Evolutionary conservation across 1,140 invertebrate genomes (phyloP).

Genomic region (Brachionus sp.): DNA sequence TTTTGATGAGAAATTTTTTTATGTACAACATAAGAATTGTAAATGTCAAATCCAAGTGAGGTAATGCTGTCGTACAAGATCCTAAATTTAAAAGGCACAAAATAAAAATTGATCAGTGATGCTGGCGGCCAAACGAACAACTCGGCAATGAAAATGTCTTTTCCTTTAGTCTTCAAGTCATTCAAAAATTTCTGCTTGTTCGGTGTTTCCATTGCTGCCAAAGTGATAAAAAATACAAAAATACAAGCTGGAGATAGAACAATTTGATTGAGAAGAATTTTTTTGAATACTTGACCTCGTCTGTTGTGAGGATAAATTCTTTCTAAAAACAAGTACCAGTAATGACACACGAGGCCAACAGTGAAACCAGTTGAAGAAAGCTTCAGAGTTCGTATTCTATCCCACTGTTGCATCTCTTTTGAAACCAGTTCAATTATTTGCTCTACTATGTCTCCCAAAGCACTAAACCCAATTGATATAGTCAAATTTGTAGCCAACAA

Average conservation of each 20-base stretch:
- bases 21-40: constrained; percentile 73
- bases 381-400: constrained; percentile 59
- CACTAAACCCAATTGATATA: constrained; percentile 6
- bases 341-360: constrained; percentile 76
- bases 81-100: constrained; percentile 75
- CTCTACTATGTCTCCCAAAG: not conserved
- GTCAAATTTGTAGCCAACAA: constrained; percentile 9
- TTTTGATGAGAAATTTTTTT: not conserved
- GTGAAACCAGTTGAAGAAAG: constrained; percentile 63
- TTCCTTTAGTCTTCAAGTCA: constrained; percentile 74
- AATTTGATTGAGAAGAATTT: constrained; percentile 80
- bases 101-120: constrained; percentile 81
- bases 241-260: constrained; percentile 81
- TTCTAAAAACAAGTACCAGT: constrained; percentile 76
- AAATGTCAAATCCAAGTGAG: constrained; percentile 82
- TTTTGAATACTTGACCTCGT: constrained; percentile 71
- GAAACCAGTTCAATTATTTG: constrained; percentile 4
- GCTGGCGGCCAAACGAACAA: constrained; percentile 76
- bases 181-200: constrained; percentile 64
- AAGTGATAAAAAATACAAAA: constrained; percentile 72
- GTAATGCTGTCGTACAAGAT: constrained; percentile 85
- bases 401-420: not conserved
- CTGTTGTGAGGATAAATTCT: constrained; percentile 68
- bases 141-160: constrained; percentile 73
- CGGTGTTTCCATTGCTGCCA: constrained; percentile 70